These are phyloP conservation scores for Psephotus haematonotus DNA, from an alignment of 2,113 vertebrate species.

Conservation along the genomic window DNA sequence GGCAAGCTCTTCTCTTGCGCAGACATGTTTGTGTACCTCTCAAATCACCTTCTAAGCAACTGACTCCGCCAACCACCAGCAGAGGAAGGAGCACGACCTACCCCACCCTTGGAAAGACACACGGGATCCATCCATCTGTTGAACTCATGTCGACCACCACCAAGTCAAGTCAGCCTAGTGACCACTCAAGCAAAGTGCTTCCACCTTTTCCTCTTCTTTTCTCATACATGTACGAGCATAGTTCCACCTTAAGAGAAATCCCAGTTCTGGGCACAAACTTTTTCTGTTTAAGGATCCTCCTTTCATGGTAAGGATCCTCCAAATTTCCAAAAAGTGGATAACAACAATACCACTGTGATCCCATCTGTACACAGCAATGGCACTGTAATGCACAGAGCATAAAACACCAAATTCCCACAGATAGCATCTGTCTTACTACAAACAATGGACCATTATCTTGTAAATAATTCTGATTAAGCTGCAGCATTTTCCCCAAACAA, in stretches of 20 bases:
- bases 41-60: neutral
- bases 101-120: neutral
- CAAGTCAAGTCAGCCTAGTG: neutral
- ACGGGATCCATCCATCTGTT: neutral
- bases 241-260: slow-evolving; percentile 29
- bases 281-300: slow-evolving; percentile 18
- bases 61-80: neutral
- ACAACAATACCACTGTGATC: slow-evolving; percentile 71
- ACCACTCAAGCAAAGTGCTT: neutral
- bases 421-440: slow-evolving; percentile 83
- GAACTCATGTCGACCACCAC: neutral
- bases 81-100: neutral
- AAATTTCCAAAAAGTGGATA: slow-evolving; percentile 66
- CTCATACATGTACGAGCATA: fast-evolving
- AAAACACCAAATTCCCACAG: slow-evolving; percentile 83
- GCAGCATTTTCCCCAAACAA: slow-evolving; percentile 75
- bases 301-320: slow-evolving; percentile 54
- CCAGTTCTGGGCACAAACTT: neutral
- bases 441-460: slow-evolving; percentile 86
- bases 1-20: neutral
- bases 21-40: neutral
- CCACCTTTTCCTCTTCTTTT: neutral
- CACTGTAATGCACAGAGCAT: slow-evolving; percentile 72
- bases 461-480: slow-evolving; percentile 86
- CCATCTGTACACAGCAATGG: slow-evolving; percentile 77